Base-by-base conservation (phyloP, 2,888 invertebrate genomes). In the Drosophila prostipennis region DNA sequence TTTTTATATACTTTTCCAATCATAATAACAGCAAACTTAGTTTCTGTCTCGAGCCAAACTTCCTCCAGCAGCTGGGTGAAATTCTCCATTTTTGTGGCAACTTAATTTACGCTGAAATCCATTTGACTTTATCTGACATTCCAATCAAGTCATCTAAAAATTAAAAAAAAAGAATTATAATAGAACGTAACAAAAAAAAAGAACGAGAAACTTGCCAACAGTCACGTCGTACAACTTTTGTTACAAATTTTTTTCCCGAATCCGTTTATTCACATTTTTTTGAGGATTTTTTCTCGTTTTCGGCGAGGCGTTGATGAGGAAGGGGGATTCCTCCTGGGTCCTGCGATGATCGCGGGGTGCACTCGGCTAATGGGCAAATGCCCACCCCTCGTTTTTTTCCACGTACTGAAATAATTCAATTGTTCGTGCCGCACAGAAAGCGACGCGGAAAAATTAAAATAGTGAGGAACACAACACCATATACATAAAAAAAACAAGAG, bases 41-140 rank as follows among this genome's bases (percentile, higher is more conserved):
- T 19, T 19, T 26, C 26, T 26, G 5, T 26, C 26, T 26, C 29
- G 19, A 42, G 59, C 51, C 42, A 14, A 55, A 60, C 7, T 36
- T 10, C n/a, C 16, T 19, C 32, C 45, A 36, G 63, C 53, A 46
- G 61, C 39, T 63, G 46, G 63, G 57, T 52, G 64, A 72, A 71
- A 63, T 72, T 75, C 77, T 40, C 54, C 59, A 74, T 78, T 77
- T 83, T 56, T 69, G 42, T 49, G 68, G 83, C 77, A 84, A 81
- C 84, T 85, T 85, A 85, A 85, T 84, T 85, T 83, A 80, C 85
- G 79, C 74, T 84, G 82, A 85, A 86, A 83, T 83, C 77, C 77
- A 84, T 87, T 90, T 90, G 90, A 90, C 90, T 90, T 90, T 90
- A 90, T 90, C 90, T 89, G 82, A 86, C 89, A 89, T 90, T 84